These are phyloP conservation scores for Phytoseiulus persimilis DNA, from an alignment of 2,888 invertebrate genomes.

Conservation along the genomic window DNA sequence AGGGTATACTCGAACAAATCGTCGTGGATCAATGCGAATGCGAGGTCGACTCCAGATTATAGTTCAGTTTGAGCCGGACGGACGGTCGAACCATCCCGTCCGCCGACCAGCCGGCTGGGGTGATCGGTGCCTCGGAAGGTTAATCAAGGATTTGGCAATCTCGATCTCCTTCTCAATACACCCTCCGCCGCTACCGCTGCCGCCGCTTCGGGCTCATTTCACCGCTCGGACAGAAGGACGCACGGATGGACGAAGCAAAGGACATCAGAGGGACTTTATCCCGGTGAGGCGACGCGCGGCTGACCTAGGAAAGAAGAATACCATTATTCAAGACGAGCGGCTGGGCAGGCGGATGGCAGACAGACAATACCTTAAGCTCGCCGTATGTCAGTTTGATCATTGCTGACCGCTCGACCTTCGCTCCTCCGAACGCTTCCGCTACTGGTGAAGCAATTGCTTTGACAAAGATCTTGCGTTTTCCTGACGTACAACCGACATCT, in stretches of 20 bases:
- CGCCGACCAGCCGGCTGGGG: neutral
- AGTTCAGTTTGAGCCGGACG: neutral
- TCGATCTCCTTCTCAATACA: neutral
- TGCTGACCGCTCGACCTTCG: neutral
- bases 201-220: neutral
- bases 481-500: neutral
- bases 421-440: neutral
- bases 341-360: neutral
- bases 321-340: slow-evolving; percentile 13
- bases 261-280: slow-evolving; percentile 13
- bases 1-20: neutral
- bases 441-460: neutral
- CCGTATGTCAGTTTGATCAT: slow-evolving; percentile 33
- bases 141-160: slow-evolving; percentile 39
- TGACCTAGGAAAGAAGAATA: slow-evolving; percentile 9
- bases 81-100: neutral
- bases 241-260: neutral
- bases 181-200: neutral
- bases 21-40: neutral
- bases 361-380: slow-evolving; percentile 16
- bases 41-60: neutral
- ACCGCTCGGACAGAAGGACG: slow-evolving; percentile 12
- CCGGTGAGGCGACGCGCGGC: neutral
- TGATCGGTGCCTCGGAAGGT: slow-evolving; percentile 10
- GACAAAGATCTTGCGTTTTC: neutral